These are phyloP conservation scores for Miichthys miiuy DNA, from an alignment of 2,797 vertebrate species.

Conservation along the genomic window DNA sequence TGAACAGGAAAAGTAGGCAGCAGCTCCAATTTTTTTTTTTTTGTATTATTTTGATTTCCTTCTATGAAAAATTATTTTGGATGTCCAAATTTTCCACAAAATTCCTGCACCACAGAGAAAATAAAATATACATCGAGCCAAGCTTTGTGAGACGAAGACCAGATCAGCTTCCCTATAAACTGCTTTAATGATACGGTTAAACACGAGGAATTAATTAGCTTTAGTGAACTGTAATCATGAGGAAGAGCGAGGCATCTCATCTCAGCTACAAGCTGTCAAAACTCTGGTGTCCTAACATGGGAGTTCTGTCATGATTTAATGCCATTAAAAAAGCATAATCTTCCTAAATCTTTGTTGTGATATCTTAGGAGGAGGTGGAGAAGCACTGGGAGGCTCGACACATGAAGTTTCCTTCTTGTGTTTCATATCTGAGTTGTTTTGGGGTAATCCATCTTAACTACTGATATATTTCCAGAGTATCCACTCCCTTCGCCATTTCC, in stretches of 20 bases:
- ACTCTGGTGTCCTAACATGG: constrained; percentile 20
- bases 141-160: constrained; percentile 26
- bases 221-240: constrained; percentile 15
- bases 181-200: constrained; percentile 16
- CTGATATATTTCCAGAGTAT: constrained; percentile 37
- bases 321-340: constrained; percentile 14
- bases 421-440: constrained; percentile 34
- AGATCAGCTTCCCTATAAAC: constrained; percentile 35
- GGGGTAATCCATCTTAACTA: constrained; percentile 14
- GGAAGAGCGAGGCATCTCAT: constrained; percentile 4
- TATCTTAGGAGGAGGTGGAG: constrained; percentile 11
- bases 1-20: constrained; percentile 14
- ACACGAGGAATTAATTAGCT: constrained; percentile 14
- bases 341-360: constrained; percentile 32
- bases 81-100: constrained; percentile 39
- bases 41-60: constrained; percentile 1
- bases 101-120: constrained; percentile 40
- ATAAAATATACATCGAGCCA: constrained; percentile 34
- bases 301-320: constrained; percentile 13
- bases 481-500: constrained; percentile 37
- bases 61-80: constrained; percentile 19
- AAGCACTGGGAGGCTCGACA: constrained; percentile 35
- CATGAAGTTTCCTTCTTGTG: constrained; percentile 13
- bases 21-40: constrained; percentile 15
- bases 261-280: constrained; percentile 14